Percentiles rank a stretch among this genome's conserved stretches.
Conservation (phyloP, 2,888 invertebrate species). For the Torymus aiolomorphi region DNA sequence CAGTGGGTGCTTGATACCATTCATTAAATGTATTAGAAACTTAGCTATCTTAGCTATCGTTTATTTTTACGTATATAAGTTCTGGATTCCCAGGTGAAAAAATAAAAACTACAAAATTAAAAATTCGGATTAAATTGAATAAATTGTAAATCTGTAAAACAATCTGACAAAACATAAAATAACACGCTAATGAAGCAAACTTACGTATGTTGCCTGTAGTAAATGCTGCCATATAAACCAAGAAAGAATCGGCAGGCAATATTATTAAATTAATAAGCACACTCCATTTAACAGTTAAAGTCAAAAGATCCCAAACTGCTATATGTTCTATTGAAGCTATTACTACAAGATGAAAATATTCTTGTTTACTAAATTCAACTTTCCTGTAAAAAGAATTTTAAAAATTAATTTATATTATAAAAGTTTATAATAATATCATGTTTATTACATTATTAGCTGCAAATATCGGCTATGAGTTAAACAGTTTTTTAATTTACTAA, state of each 20-base stretch:
- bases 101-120: slow-evolving; percentile 78
- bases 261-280: slow-evolving; percentile 77
- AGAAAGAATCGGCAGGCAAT: slow-evolving; percentile 80
- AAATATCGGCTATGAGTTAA: slow-evolving; percentile 75
- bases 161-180: no score
- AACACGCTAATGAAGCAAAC: slow-evolving; percentile 61
- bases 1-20: slow-evolving; percentile 93
- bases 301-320: slow-evolving; percentile 85
- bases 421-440: not conserved
- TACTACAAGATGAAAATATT: slow-evolving; percentile 79
- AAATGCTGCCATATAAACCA: slow-evolving; percentile 83
- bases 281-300: slow-evolving; percentile 83
- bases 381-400: slow-evolving; percentile 67
- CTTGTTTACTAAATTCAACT: slow-evolving; percentile 79
- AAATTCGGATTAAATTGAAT: slow-evolving; percentile 13
- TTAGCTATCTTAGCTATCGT: no score
- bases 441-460: slow-evolving; percentile 73
- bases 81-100: slow-evolving; percentile 80
- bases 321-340: slow-evolving; percentile 79
- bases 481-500: slow-evolving; percentile 79
- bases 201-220: slow-evolving; percentile 82
- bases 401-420: not conserved
- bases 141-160: not conserved
- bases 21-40: slow-evolving; percentile 93
- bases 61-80: slow-evolving; percentile 77